Conservation (phyloP, 2,113 vertebrate species). For the Petrocephalus zakoni region DNA sequence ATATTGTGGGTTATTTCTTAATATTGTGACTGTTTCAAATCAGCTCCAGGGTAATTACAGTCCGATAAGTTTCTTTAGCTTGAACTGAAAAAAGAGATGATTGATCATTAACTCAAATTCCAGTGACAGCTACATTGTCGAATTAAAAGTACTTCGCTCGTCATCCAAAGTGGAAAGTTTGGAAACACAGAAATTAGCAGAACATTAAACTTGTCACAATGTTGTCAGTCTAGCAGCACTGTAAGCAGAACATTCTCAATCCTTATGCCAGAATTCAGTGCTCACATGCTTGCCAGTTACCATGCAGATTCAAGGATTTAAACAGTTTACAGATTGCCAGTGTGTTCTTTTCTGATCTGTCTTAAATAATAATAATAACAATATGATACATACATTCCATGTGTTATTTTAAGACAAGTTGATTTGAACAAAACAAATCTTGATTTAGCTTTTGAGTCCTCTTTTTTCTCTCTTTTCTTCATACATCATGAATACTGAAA, state of each 20-base stretch:
- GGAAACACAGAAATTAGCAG: conserved; percentile 59
- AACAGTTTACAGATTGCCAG: not conserved
- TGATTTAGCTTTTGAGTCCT: conserved; percentile 60
- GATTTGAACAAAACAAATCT: conserved; percentile 50
- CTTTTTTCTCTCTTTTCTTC: conserved; percentile 18
- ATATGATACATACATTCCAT: conserved; percentile 59
- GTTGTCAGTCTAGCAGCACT: conserved; percentile 1
- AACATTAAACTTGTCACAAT: conserved; percentile 39
- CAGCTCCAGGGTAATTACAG: conserved; percentile 61
- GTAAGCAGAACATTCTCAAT: not conserved
- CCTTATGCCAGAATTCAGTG: not conserved
- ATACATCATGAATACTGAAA: conserved; percentile 30
- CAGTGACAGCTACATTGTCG: conserved; percentile 54
- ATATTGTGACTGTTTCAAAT: conserved; percentile 60
- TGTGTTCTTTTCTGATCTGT: conserved; percentile 32
- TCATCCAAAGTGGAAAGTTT: conserved; percentile 49
- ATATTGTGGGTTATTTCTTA: conserved; percentile 58
- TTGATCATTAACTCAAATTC: conserved; percentile 45
- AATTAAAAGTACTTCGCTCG: conserved; percentile 61
- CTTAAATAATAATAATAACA: conserved; percentile 38
- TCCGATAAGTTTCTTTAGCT: conserved; percentile 57
- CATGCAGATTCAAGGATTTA: conserved; percentile 21
- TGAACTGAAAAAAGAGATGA: conserved; percentile 46
- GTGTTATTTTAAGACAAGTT: conserved; percentile 63
- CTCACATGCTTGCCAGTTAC: conserved; percentile 32